Evolutionary conservation across 2,888 invertebrate species (phyloP).

Genomic region (Imbricaverruca yamaguchii): DNA sequence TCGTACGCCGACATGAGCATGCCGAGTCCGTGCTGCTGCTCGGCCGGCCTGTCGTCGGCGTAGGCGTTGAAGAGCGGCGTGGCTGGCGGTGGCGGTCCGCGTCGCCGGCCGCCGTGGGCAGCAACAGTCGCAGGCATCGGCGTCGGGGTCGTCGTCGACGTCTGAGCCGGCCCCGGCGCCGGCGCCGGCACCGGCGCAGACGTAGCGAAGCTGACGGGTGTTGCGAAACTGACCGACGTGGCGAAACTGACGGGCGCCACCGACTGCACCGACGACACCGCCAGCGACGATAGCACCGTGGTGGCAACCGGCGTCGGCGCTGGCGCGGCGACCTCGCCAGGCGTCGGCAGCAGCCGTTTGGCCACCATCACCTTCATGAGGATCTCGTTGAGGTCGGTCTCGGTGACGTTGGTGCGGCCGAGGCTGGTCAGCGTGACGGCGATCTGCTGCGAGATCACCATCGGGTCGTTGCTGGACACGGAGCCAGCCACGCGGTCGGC

Average conservation of each 20-base stretch:
- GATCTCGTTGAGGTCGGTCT: conserved; percentile 66
- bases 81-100: neutral
- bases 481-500: conserved; percentile 12
- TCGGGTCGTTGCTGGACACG: conserved; percentile 53
- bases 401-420: conserved; percentile 71
- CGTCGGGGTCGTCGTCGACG: neutral
- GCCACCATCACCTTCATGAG: conserved; percentile 52
- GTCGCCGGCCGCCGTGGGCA: conserved; percentile 18
- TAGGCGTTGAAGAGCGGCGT: conserved; percentile 16
- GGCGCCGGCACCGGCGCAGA: neutral
- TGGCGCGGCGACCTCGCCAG: neutral
- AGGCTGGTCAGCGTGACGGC: conserved; percentile 69
- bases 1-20: conserved; percentile 37
- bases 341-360: neutral
- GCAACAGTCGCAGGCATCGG: conserved; percentile 22
- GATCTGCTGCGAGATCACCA: conserved; percentile 70
- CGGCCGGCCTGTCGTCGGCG: neutral
- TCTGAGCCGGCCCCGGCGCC: neutral
- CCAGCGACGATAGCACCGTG: conserved; percentile 29
- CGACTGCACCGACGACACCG: conserved; percentile 27
- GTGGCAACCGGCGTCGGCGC: neutral
- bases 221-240: neutral
- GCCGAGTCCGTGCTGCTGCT: conserved; percentile 30
- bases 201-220: neutral
- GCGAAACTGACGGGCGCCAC: neutral